Percentiles rank a stretch among this genome's conserved stretches.
phyloP scores from a whole-genome alignment of 2,797 vertebrate genomes.

The Mionectes olivaceus region DNA sequence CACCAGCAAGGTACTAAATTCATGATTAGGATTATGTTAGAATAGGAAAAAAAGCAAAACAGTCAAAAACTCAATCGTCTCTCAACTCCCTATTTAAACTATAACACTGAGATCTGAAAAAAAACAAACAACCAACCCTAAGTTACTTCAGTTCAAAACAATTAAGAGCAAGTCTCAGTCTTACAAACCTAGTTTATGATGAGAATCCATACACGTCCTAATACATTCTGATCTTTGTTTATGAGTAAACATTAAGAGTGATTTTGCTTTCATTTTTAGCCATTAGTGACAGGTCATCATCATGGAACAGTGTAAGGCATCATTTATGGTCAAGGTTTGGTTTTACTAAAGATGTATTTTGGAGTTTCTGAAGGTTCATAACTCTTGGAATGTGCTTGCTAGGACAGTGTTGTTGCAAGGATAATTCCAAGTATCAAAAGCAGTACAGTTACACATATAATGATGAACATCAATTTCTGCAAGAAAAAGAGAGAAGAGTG shows the following conservation, averaged over 20 bases:
- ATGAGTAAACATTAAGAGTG: not conserved
- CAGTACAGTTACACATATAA: conserved; percentile 81
- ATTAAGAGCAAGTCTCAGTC: not conserved
- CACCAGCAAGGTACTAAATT: conserved; percentile 35
- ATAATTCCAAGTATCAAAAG: conserved; percentile 87
- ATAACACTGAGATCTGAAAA: conserved; percentile 68
- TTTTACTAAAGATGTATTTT: not conserved
- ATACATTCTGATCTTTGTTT: not conserved
- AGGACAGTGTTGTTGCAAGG: conserved; percentile 79
- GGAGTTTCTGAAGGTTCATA: not conserved
- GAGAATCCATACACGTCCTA: not conserved
- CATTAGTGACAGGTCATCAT: not conserved
- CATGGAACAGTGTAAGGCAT: not conserved
- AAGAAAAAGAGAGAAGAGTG: conserved; percentile 69
- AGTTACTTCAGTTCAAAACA: conserved; percentile 5
- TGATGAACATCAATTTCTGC: conserved; percentile 87
- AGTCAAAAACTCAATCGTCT: not conserved
- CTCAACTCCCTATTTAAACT: conserved; percentile 16
- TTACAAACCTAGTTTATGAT: not conserved
- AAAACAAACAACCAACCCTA: not conserved
- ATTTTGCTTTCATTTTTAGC: not conserved
- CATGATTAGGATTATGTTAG: conserved; percentile 10
- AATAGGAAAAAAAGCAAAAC: not conserved
- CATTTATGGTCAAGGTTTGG: not conserved
- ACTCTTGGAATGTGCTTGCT: conserved; percentile 55